A percentile compares a stretch with the other conserved stretches of the same genome.
phyloP scores from a whole-genome alignment of 2,888 invertebrate species.

The Drosophila ustulata region DNA sequence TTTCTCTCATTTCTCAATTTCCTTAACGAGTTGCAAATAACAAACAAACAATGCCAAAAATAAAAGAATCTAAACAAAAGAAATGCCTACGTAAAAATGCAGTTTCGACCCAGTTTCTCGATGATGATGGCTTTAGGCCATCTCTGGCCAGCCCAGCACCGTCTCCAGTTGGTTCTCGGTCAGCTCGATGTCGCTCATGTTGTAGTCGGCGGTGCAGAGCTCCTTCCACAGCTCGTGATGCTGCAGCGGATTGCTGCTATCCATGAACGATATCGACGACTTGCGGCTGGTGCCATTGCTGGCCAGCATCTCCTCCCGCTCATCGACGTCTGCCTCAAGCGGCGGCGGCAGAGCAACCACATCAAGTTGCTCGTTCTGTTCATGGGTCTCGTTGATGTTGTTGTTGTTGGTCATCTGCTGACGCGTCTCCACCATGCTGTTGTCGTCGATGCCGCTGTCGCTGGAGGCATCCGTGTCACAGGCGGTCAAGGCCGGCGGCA shows the following conservation, averaged over 20 bases:
- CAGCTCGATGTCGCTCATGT: constrained; percentile 73
- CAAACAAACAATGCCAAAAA: constrained; percentile 19
- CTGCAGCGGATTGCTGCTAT: constrained; percentile 80
- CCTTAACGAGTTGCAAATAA: constrained; percentile 31
- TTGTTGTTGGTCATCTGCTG: constrained; percentile 4
- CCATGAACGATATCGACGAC: constrained; percentile 77
- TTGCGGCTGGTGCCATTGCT: constrained; percentile 64
- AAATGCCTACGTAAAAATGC: constrained; percentile 49
- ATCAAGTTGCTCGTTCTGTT: constrained; percentile 10
- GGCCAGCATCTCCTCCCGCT: constrained; percentile 4
- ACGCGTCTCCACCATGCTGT: constrained; percentile 51
- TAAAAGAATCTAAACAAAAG: constrained; percentile 26
- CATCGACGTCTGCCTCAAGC: constrained; percentile 6
- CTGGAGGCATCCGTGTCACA: constrained; percentile 80
- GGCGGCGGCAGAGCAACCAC: constrained; percentile 7
- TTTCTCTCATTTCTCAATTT: neutral
- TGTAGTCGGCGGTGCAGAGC: constrained; percentile 82
- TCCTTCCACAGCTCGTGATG: constrained; percentile 81
- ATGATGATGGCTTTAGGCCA: constrained; percentile 52
- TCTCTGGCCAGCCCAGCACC: constrained; percentile 76
- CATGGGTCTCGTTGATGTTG: constrained; percentile 1
- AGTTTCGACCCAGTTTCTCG: neutral
- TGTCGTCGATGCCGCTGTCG: constrained; percentile 83
- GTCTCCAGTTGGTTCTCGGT: constrained; percentile 78
- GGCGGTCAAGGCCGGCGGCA: constrained; percentile 77